A percentile compares a stretch with the other conserved stretches of the same genome.
Conservation (phyloP, 2,797 vertebrate genomes). For the Characodon lateralis region DNA sequence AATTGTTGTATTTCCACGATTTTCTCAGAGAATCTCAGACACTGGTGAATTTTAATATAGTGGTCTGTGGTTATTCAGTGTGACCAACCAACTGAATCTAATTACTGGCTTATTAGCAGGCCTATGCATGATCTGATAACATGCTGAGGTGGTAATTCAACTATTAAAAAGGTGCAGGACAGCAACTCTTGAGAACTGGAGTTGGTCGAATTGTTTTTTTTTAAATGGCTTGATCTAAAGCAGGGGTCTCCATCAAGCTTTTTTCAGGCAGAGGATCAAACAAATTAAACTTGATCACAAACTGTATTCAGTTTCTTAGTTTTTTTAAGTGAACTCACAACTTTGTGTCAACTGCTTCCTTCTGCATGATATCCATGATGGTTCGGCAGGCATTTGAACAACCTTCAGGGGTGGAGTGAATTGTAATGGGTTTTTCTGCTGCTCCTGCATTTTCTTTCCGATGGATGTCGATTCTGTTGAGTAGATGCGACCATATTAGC, state of each 20-base stretch:
- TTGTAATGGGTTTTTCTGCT: slow-evolving; percentile 97
- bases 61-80: neutral
- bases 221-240: no score
- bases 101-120: neutral
- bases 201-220: neutral
- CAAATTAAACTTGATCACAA: neutral
- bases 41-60: neutral
- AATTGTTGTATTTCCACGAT: no score
- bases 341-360: slow-evolving; percentile 97
- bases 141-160: neutral
- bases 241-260: neutral
- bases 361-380: slow-evolving; percentile 99
- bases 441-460: slow-evolving; percentile 98
- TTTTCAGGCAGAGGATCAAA: neutral
- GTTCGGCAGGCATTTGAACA: slow-evolving; percentile 94
- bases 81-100: neutral
- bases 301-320: neutral
- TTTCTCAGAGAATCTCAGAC: neutral
- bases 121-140: neutral
- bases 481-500: neutral
- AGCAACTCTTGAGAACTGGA: neutral
- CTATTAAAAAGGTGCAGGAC: neutral
- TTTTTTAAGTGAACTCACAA: slow-evolving; percentile 85
- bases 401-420: slow-evolving; percentile 96
- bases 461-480: slow-evolving; percentile 94